These are phyloP conservation scores for Stegostoma tigrinum DNA, from an alignment of 2,113 vertebrate genomes.

Conservation along the genomic window DNA sequence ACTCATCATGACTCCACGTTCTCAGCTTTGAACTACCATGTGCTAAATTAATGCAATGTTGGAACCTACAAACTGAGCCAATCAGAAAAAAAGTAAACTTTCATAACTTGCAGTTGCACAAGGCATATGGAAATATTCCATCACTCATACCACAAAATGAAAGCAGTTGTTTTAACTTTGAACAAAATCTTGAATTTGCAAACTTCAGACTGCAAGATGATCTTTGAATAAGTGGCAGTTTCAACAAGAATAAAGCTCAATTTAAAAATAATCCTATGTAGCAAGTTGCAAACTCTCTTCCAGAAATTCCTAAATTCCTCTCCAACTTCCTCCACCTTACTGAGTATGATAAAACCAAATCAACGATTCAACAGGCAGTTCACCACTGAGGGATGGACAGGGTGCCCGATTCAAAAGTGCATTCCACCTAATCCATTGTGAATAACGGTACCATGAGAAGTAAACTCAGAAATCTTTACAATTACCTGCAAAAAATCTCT, in stretches of 20 bases:
- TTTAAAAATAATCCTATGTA: background rate
- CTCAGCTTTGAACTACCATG: background rate
- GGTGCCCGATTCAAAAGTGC: background rate
- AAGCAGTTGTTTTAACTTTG: background rate
- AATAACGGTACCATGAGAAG: background rate
- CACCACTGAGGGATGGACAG: background rate
- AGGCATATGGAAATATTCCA: background rate
- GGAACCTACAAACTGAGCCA: background rate
- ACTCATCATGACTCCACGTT: background rate
- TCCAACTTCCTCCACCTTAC: background rate
- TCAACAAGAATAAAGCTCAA: background rate
- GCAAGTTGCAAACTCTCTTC: background rate
- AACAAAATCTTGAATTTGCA: background rate
- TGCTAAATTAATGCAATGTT: background rate
- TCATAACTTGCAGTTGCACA: background rate
- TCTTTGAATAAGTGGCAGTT: background rate
- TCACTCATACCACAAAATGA: background rate
- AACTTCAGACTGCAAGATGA: background rate
- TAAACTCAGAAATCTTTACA: background rate
- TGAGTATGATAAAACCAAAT: background rate
- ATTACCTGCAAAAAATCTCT: too few species aligned
- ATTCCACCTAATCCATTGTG: background rate
- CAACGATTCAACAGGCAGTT: too few species aligned
- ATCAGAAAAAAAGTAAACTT: background rate
- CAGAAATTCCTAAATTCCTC: background rate